Evolutionary conservation across 1,140 invertebrate genomes (phyloP), one percentile per base, ranked within the genome.

Genomic region (Leptinotarsa texana): DNA sequence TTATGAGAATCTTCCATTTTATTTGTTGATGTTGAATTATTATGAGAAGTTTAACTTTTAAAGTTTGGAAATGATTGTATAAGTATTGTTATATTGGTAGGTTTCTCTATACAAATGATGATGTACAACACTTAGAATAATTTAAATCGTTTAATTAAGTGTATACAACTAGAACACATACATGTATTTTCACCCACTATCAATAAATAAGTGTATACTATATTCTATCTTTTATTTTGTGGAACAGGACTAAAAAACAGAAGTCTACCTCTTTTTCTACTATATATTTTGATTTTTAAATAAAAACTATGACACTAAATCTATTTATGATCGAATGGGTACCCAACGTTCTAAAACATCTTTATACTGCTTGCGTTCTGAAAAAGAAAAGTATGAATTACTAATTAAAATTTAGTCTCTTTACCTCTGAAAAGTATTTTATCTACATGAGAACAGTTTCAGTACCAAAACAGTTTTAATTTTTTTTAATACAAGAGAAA

Each of bases 331-430:
- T 85, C 92, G 91, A 49, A 91, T 83, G 74, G 92, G 92, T 13
- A 85, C 72, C 91, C 91, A 93, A 18, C 83, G 82, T 61, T 88
- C 82, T 13, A 93, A 83, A 21, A 91, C 78, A 21, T 93, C 90
- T 42, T 80, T 87, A 81, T 87, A 89, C 79, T 89, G 91, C 81
- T 88, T 88, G 69, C 89, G 85, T 69, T 88, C 92, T 93, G 86
- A 75, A 88, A 76, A 83, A 86, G 77, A 79, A 75, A n/a, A 61
- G 47, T 62, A 65, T 48, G 73, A 72, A 48, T 21, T 49, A 51
- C 42, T 13, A 18, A 67, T 13, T 11, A 15, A 62, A 1, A 17
- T 17, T 62, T 62, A 13, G 21, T 62, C 17, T 42, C 8, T 42
- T 11, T 42, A 42, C 33, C 8, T 42, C 33, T 8, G 8, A 42